Conservation (phyloP, 2,888 invertebrate species). For the Nomada ruficornis region DNA sequence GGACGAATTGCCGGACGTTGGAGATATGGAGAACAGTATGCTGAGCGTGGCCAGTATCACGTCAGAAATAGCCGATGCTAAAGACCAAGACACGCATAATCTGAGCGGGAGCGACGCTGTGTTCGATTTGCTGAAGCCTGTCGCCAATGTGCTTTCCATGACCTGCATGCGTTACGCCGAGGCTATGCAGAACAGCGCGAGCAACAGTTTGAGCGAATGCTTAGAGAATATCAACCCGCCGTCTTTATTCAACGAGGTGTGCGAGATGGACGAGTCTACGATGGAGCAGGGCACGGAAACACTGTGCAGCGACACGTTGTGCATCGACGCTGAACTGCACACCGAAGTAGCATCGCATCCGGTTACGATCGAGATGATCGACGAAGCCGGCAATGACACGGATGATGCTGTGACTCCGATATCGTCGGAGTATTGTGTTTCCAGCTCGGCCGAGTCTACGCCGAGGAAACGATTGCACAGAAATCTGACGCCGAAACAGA, state of each 20-base stretch:
- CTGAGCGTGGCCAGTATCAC: slow-evolving; percentile 93
- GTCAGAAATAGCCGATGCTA: slow-evolving; percentile 90
- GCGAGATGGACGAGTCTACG: slow-evolving; percentile 85
- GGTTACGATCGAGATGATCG: slow-evolving; percentile 61
- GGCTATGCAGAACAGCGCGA: slow-evolving; percentile 82
- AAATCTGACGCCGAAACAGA: slow-evolving; percentile 91
- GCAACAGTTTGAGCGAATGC: slow-evolving; percentile 86
- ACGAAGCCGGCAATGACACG: slow-evolving; percentile 86
- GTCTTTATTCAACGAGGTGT: slow-evolving; percentile 90
- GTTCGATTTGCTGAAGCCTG: slow-evolving; percentile 87
- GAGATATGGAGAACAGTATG: slow-evolving; percentile 93
- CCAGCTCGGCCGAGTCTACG: slow-evolving; percentile 90
- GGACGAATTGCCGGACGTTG: slow-evolving; percentile 86
- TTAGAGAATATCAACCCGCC: slow-evolving; percentile 90
- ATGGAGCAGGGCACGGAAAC: slow-evolving; percentile 82
- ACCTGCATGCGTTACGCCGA: slow-evolving; percentile 82
- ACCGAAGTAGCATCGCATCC: slow-evolving; percentile 78
- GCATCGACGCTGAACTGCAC: slow-evolving; percentile 85
- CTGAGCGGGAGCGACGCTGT: slow-evolving; percentile 82
- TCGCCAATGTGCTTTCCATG: slow-evolving; percentile 85
- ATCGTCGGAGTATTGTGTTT: slow-evolving; percentile 87
- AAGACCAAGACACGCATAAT: slow-evolving; percentile 83
- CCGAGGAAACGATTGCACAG: slow-evolving; percentile 87
- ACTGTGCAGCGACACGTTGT: slow-evolving; percentile 85
- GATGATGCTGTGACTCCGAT: slow-evolving; percentile 88